Base-by-base conservation (phyloP, 2,797 vertebrate genomes). In the Mallotus villosus region DNA sequence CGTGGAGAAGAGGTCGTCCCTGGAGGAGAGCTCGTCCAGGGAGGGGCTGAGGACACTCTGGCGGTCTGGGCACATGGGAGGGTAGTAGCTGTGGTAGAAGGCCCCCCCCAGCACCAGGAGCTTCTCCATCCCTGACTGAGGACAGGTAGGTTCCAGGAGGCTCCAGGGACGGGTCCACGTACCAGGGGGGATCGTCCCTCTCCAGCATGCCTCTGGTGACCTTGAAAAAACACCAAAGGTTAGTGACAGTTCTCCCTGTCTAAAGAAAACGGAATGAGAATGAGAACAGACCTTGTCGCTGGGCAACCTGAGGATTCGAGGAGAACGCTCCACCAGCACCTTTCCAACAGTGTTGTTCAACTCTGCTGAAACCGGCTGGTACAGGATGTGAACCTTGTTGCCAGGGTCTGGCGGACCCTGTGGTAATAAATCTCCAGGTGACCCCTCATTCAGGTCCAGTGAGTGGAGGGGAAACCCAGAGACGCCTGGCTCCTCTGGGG, bases 11-110 rank as follows among this genome's bases (percentile, higher is more conserved):
- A 88, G 74, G 57, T 89, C 86, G 32, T 88, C 87, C 59, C 75
- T 84, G 51, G 87, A 87, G 21, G 86, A 89, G 3, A 85, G 74
- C 59, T 87, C 86, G 64, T 87, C 85, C 49, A 87, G 70, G 22
- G 86, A 89, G 12, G 83, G 81, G 62, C 84, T 87, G 67, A 87
- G 79, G 63, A 89, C 82, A 68, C 87, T 88, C 60, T 80, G 86
- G 32, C 82, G 75, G 53, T 82, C 87, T 37, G 81, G 78, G 62
- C 64, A 61, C 70, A 78, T 77, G 12, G 22, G 65, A 5, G 84
- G 78, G 70, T 87, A 87, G 78, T 82, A 86, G 70, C 76, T 82
- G 63, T 81, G 83, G 12, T 75, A 57, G 70, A 65, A 84, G 2
- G 70, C 17, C 3, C 68, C 74, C 74, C 24, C 78, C 80, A 17